Evolutionary conservation across 2,113 vertebrate species (phyloP).

Genomic region (Anguilla rostrata): DNA sequence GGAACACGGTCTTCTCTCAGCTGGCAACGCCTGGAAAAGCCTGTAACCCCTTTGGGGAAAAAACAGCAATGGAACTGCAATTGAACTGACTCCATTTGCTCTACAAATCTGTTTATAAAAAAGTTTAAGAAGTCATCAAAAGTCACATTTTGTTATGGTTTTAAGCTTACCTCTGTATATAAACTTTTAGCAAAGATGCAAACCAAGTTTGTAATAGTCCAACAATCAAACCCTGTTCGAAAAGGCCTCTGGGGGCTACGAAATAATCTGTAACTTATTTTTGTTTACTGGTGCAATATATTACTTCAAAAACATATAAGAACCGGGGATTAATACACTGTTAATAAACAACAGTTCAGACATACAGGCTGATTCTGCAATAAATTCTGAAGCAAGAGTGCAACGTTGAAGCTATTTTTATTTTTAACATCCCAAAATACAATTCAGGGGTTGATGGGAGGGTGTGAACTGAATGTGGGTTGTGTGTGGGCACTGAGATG

Average conservation of each 20-base stretch:
- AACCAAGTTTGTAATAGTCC: not conserved
- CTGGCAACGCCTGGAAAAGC: not conserved
- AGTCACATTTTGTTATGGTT: not conserved
- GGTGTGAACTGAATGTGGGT: not conserved
- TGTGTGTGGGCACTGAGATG: not conserved
- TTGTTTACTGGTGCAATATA: not conserved
- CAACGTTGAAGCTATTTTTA: not conserved
- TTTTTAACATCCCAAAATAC: not conserved
- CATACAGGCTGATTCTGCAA: not conserved
- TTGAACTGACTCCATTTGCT: not conserved
- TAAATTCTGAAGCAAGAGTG: not conserved
- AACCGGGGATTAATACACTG: not conserved
- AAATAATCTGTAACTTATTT: not conserved
- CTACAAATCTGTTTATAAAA: not conserved
- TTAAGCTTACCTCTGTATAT: not conserved
- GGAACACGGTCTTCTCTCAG: not conserved
- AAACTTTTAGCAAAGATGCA: not conserved
- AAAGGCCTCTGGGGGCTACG: not conserved
- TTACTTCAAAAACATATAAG: not conserved
- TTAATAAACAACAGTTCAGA: not conserved
- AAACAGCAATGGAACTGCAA: not conserved
- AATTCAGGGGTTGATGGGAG: not conserved
- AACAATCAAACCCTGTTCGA: not conserved
- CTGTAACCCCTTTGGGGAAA: not conserved
- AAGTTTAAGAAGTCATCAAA: not conserved